A percentile compares a stretch with the other conserved stretches of the same genome.
These are phyloP conservation scores for Megatriorchis doriae DNA, from an alignment of 2,113 vertebrate species.

Conservation along the genomic window DNA sequence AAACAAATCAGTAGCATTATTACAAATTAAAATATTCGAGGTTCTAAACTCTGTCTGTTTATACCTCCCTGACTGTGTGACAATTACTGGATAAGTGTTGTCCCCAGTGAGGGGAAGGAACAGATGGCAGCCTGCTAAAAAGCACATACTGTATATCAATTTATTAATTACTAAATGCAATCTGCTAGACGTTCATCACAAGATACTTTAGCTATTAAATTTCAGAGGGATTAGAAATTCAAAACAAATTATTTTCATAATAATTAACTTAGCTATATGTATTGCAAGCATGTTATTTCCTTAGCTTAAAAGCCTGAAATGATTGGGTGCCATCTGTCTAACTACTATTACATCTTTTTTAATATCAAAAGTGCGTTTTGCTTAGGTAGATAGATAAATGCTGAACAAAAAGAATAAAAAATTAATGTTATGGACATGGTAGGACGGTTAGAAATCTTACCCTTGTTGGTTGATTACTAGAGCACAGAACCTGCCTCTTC, in stretches of 20 bases:
- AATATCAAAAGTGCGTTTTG: constrained; percentile 14
- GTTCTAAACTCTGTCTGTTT: constrained; percentile 47
- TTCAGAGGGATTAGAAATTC: constrained; percentile 60
- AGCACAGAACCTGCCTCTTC: neutral
- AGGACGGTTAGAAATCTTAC: neutral
- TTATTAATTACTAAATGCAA: constrained; percentile 71
- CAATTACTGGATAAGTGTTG: constrained; percentile 49
- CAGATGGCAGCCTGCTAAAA: constrained; percentile 68
- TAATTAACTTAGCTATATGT: constrained; percentile 61
- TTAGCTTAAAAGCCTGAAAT: constrained; percentile 35
- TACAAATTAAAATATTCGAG: neutral
- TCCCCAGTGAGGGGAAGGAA: constrained; percentile 50
- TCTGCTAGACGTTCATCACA: constrained; percentile 62
- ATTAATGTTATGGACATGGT: neutral
- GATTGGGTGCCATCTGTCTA: constrained; percentile 50
- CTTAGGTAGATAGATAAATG: neutral
- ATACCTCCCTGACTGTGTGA: constrained; percentile 38
- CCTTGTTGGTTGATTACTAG: neutral
- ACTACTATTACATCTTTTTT: constrained; percentile 13
- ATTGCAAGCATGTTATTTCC: constrained; percentile 57
- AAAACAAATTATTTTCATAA: constrained; percentile 69
- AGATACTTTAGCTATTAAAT: constrained; percentile 56
- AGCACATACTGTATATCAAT: constrained; percentile 65
- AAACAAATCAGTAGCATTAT: neutral
- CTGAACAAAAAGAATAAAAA: constrained; percentile 19